Conservation (phyloP, 2,888 invertebrate genomes). For the Hyles lineata region DNA sequence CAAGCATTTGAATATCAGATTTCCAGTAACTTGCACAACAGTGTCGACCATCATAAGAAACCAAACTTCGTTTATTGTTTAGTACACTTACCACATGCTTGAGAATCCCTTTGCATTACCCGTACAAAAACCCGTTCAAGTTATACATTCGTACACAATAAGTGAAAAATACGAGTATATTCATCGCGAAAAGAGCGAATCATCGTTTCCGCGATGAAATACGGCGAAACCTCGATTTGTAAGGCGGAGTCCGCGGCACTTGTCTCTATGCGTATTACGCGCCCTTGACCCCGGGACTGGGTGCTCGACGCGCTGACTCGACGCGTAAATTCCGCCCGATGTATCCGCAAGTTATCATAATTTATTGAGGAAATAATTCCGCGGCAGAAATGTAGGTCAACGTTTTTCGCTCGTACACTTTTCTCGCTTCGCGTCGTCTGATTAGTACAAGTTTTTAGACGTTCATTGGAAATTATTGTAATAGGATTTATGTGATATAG, state of each 20-base stretch:
- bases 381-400: conserved; percentile 11
- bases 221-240: not conserved
- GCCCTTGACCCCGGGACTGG: conserved; percentile 1
- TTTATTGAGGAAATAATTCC: conserved; percentile 25
- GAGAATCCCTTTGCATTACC: too few species aligned
- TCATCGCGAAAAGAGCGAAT: not conserved
- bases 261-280: not conserved
- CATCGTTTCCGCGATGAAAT: conserved; percentile 1
- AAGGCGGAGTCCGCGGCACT: not conserved
- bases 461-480: not conserved
- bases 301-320: not conserved
- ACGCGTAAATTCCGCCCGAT: conserved; percentile 3
- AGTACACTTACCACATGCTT: too few species aligned
- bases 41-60: too few species aligned
- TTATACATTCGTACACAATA: too few species aligned
- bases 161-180: not conserved
- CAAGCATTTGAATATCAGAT: too few species aligned
- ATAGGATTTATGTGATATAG: too few species aligned
- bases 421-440: not conserved
- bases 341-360: conserved; percentile 21
- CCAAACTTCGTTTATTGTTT: too few species aligned
- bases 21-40: too few species aligned
- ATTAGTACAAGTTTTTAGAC: not conserved
- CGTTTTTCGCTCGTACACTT: conserved; percentile 2
- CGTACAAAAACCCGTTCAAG: too few species aligned